Base-by-base conservation (phyloP, 92 coral and sea anemone genomes). In the Palythoa grandis region DNA sequence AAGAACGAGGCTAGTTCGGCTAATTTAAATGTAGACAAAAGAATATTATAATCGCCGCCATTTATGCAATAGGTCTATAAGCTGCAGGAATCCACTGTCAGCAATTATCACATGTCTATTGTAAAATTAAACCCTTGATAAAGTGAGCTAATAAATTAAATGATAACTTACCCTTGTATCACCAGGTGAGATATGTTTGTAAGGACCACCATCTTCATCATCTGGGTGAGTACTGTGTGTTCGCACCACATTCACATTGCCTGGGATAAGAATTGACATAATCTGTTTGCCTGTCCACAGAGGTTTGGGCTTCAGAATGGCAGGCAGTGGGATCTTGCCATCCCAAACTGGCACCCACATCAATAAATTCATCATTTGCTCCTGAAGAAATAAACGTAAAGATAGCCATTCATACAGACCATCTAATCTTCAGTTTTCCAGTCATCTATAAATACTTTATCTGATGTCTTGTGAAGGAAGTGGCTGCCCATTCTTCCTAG, bases 201-300 rank as follows among this genome's bases (percentile, higher is more conserved):
- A 97, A 1, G 98, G 97, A 0, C 99, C 99, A 20, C 96, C 92
- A 70, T 97, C 99, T 78, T 97, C 99, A 72, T 97, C 98, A 83
- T 97, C 99, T 53, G 99, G 99, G 73, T 97, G 99, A 47, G 99
- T 97, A 76, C 99, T 97, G 92, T 97, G 99, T 14, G 95, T 92
- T 72, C 99, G 84, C 78, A 97, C 89, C 86, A 95, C 93, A 68
- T 97, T 97, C 53, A 97, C 98, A 56, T 97, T 95, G 76, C 95
- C 97, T 65, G 99, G 99, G 71, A 97, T 97, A 76, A 97, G 82
- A 91, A 97, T 91, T n/a, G 95, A 91, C 87, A 94, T 93, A 77
- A 97, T 88, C 92, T 97, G 99, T 86, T 97, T 97, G 69, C 99
- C 99, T 63, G 99, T 95, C 99, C 99, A 97, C 70, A 97, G 72